A percentile compares a stretch with the other conserved stretches of the same genome.
Evolutionary conservation across 2,888 invertebrate genomes (phyloP).

Genomic region (Anthophora plumipes): DNA sequence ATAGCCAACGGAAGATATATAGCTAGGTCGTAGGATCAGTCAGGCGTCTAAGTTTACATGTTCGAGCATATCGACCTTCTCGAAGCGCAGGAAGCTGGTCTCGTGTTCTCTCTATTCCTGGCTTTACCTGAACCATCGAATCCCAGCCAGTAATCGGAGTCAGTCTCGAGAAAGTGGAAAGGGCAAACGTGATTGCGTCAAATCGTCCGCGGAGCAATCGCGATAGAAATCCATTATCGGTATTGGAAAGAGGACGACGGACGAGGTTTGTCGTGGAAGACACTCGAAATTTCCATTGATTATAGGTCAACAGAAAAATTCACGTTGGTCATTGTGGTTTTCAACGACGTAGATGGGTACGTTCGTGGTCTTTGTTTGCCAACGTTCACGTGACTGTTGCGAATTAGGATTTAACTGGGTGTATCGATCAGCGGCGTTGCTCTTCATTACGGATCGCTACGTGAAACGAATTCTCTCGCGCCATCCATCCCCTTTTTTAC

Average conservation of each 20-base stretch:
- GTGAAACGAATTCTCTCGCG: slow-evolving; percentile 46
- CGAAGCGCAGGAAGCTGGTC: not conserved
- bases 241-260: slow-evolving; percentile 55
- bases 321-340: slow-evolving; percentile 64
- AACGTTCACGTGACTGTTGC: slow-evolving; percentile 79
- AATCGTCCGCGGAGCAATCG: slow-evolving; percentile 4
- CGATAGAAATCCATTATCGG: slow-evolving; percentile 52
- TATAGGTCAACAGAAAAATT: slow-evolving; percentile 70
- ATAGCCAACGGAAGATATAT: too few relatives aligned
- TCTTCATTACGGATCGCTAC: slow-evolving; percentile 60
- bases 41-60: too few relatives aligned
- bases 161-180: slow-evolving; percentile 11
- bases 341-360: too few relatives aligned
- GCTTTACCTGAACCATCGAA: not conserved
- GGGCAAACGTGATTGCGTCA: slow-evolving; percentile 29
- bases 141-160: not conserved
- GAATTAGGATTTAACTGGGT: slow-evolving; percentile 78
- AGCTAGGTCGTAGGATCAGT: too few relatives aligned
- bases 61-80: too few relatives aligned
- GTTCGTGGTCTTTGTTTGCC: slow-evolving; percentile 72
- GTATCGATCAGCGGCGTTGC: slow-evolving; percentile 69
- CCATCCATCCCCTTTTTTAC: not conserved
- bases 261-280: slow-evolving; percentile 38
- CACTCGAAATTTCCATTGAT: slow-evolving; percentile 72
- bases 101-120: not conserved